Evolutionary conservation across 2,888 invertebrate genomes (phyloP).

Genomic region (Peribatodes rhomboidaria): DNA sequence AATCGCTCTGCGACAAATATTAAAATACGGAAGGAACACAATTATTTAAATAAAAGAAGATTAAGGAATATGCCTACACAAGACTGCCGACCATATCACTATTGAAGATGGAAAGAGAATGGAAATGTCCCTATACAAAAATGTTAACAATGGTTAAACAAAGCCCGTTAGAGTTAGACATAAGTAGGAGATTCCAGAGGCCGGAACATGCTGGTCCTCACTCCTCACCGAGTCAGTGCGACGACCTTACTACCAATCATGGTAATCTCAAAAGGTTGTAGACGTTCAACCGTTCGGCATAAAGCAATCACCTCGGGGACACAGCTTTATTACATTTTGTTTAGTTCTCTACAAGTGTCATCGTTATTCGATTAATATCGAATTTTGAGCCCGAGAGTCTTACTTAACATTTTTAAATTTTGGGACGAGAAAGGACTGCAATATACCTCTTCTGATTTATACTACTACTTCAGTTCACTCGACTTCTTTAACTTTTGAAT

Average conservation of each 20-base stretch:
- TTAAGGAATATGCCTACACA: no score
- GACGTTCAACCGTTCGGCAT: conserved; percentile 63
- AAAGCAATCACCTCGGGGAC: conserved; percentile 60
- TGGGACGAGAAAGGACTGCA: neutral
- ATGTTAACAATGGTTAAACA: neutral
- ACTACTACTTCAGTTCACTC: no score
- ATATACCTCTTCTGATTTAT: neutral
- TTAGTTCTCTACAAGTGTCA: conserved; percentile 33
- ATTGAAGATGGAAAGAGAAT: neutral
- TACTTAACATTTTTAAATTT: neutral
- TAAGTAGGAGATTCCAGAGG: conserved; percentile 10
- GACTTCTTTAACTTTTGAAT: no score
- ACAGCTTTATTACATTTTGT: conserved; percentile 55
- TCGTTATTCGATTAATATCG: conserved; percentile 26
- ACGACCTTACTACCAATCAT: conserved; percentile 52
- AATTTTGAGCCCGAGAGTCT: conserved; percentile 5
- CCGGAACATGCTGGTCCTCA: conserved; percentile 28
- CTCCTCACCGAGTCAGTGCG: conserved; percentile 39
- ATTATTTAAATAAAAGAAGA: no score
- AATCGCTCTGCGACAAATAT: neutral
- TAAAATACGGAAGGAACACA: neutral
- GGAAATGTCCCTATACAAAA: neutral
- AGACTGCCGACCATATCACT: neutral
- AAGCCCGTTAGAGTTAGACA: neutral
- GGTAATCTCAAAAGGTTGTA: conserved; percentile 62